These are phyloP conservation scores for Laticauda laticaudata DNA, from an alignment of 2,113 vertebrate genomes.

Conservation along the genomic window DNA sequence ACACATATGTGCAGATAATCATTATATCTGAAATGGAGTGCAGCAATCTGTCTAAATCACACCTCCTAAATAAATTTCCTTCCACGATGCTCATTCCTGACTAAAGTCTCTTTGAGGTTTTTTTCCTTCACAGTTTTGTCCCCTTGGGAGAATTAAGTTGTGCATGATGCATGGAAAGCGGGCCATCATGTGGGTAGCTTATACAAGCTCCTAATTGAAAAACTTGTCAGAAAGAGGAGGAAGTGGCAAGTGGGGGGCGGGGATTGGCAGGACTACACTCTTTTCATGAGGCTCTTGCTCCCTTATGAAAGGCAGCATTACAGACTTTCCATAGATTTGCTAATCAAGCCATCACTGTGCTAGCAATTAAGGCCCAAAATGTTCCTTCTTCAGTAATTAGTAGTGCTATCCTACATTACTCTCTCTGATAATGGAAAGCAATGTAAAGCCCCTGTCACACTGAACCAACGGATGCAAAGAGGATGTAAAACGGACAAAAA, in stretches of 20 bases:
- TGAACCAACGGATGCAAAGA: too few species aligned
- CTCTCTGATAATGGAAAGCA: slow-evolving; percentile 30
- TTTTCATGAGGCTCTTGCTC: slow-evolving; percentile 47
- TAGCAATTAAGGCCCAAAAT: slow-evolving; percentile 30
- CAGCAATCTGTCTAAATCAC: not conserved
- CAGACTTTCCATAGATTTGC: slow-evolving; percentile 46
- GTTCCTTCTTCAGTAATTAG: slow-evolving; percentile 21
- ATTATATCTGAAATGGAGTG: not conserved
- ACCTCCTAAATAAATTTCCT: slow-evolving; percentile 9
- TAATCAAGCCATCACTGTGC: slow-evolving; percentile 45
- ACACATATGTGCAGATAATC: not conserved
- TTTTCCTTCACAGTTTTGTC: slow-evolving; percentile 28
- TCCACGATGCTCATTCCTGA: slow-evolving; percentile 26
- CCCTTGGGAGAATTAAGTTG: slow-evolving; percentile 57
- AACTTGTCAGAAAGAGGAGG: slow-evolving; percentile 66
- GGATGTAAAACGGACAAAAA: too few species aligned
- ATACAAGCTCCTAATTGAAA: slow-evolving; percentile 76
- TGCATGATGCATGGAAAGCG: slow-evolving; percentile 58
- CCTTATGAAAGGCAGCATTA: slow-evolving; percentile 46
- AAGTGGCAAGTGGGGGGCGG: slow-evolving; percentile 38
- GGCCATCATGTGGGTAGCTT: slow-evolving; percentile 62
- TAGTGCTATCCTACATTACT: slow-evolving; percentile 40
- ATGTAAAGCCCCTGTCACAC: too few species aligned
- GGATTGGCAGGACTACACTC: slow-evolving; percentile 51
- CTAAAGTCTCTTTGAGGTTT: slow-evolving; percentile 29